Evolutionary conservation across 2,888 invertebrate species (phyloP), one percentile per base, ranked within the genome.

Genomic region (Ctena decussata): DNA sequence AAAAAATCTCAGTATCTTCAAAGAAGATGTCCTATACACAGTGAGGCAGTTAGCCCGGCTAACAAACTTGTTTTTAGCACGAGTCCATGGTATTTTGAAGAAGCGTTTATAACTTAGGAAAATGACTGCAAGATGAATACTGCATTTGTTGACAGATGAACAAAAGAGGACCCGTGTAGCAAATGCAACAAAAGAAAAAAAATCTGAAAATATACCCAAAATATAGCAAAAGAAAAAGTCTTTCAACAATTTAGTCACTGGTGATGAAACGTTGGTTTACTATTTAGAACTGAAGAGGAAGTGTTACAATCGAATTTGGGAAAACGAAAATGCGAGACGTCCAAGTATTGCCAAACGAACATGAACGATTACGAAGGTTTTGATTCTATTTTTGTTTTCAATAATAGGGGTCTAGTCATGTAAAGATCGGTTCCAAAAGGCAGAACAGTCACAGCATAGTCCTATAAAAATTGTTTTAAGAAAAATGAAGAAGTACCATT

Each of bases 371-470:
- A 80, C 65, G 60, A 80, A 65, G 27, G 39, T 73, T n/a, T 41
- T 41, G 41, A 6, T 11, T 41, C 8, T 15, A 41, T 41, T 65
- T 74, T 74, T n/a, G n/a, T 39, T 60, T 74, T 44, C 65, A 65
- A 6, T 35, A 11, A 65, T 65, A 30, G 27, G 37, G 32, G 30
- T 41, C 60, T 44, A 77, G 77, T 57, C 44, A 41, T 82, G 21
- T 46, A 82, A 77, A 77, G 57, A 44, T 39, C 65, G 15, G 82
- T 82, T n/a, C 72, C 72, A 79, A 75, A 72, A 49, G 78, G 78
- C 37, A 75, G 60, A 75, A 53, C 24, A 39, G 75, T 74, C 15
- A 78, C 73, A 49, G 78, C n/a, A 44, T 73, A 73, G 74, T 82
- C 71, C 37, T 82, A 82, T 65, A 82, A 73, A 60, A 57, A 74